These are phyloP conservation scores for Zelostemma sp. DNA, from an alignment of 1,140 invertebrate genomes.

Conservation along the genomic window DNA sequence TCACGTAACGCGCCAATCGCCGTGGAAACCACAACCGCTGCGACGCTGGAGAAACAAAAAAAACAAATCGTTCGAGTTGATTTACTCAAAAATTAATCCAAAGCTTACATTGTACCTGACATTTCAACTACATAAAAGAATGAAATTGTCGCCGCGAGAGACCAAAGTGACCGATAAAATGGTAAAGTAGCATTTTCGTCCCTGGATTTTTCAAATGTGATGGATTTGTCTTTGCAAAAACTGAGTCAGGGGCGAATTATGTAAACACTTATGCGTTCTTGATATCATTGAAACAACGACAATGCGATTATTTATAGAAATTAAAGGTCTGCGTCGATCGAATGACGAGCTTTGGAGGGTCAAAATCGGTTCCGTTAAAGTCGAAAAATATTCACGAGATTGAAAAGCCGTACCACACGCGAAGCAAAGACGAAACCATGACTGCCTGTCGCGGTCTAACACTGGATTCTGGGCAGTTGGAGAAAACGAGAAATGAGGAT, in stretches of 20 bases:
- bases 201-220: background rate
- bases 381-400: no score
- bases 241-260: slow-evolving; percentile 6
- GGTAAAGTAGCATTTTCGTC: background rate
- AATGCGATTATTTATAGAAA: background rate
- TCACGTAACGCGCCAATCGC: background rate
- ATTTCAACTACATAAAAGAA: background rate
- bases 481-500: slow-evolving; percentile 52
- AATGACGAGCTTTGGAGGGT: background rate
- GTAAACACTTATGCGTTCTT: background rate
- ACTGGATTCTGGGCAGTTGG: slow-evolving; percentile 51
- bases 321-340: background rate
- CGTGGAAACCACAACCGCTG: background rate
- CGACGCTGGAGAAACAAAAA: slow-evolving; percentile 4
- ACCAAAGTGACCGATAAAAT: background rate
- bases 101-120: no score
- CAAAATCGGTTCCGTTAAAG: no score
- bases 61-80: background rate
- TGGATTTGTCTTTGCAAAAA: slow-evolving; percentile 1
- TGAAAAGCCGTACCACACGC: slow-evolving; percentile 54
- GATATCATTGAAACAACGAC: background rate
- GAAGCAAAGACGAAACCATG: slow-evolving; percentile 57
- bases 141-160: no score
- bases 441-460: slow-evolving; percentile 56
- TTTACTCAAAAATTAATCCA: no score